Base-by-base conservation (phyloP, 1,140 invertebrate genomes). In the Himalopsyche phryganea region DNA sequence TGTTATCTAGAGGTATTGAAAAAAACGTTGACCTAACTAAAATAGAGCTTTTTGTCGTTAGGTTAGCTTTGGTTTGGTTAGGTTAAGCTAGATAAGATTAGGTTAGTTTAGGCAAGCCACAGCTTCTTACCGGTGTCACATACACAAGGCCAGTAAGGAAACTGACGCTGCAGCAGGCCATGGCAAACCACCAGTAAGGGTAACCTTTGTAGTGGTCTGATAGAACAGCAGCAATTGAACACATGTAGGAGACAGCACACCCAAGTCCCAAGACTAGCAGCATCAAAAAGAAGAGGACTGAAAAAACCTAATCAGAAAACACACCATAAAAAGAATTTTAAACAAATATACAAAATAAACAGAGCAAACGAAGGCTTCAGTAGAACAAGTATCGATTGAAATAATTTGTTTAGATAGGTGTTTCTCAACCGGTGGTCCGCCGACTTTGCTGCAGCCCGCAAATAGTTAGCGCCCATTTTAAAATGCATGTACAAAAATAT, bases 211-310 rank as follows among this genome's bases (percentile, higher is more conserved):
- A 91, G 35, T 84, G 74, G 67, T 92, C 90, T 51, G 82, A 76
- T 32, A 92, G 72, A 1, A 86, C 80, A 0, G 85, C 85, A 48
- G 88, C 83, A 19, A 90, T 71, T 6, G 81, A 81, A 58, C 82
- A 83, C 19, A 83, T 79, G 33, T 90, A 74, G 0, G 85, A 86
- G 5, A 88, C 84, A 28, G 85, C 83, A 51, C 87, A 89, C 1
- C 91, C 91, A 10, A 89, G 75, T 2, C 89, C 91, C 44, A 94
- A 71, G 0, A 90, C 85, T 47, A 89, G 88, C 66, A 93, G 79
- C 90, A 93, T 92, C 13, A 94, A 71, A 77, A 96, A 96, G 76
- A 96, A 96, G 0, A 95, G 73, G 0, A 91, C 84, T 0, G 93
- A 81, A 76, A 94, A 96, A 6, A 93, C 53, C 76, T 77, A 64